A percentile compares a stretch with the other conserved stretches of the same genome.
Evolutionary conservation across 1,140 invertebrate species (phyloP).

Genomic region (Ladona fulva): DNA sequence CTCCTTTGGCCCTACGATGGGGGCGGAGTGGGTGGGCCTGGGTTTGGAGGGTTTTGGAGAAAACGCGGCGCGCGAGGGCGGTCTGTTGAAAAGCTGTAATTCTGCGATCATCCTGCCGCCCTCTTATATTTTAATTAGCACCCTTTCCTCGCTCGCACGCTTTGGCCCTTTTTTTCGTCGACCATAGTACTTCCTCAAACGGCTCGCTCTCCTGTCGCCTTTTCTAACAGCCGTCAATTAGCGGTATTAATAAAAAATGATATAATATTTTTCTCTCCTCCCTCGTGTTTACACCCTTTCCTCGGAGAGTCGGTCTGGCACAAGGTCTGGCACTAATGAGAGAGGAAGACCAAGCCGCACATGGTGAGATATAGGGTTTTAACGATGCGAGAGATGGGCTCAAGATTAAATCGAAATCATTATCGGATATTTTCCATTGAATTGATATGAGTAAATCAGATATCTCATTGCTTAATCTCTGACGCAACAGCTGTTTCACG

Average conservation of each 20-base stretch:
- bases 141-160: neutral
- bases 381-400: too few relatives aligned
- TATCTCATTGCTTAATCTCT: too few relatives aligned
- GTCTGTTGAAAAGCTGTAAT: conserved; percentile 1
- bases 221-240: neutral
- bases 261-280: neutral
- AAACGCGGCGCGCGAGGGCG: neutral
- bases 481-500: too few relatives aligned
- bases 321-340: too few relatives aligned
- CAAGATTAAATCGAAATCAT: too few relatives aligned
- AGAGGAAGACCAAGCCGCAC: too few relatives aligned
- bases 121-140: conserved; percentile 4
- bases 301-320: too few relatives aligned
- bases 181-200: neutral
- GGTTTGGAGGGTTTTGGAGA: neutral
- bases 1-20: too few relatives aligned
- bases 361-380: too few relatives aligned
- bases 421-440: too few relatives aligned
- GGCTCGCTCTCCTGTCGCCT: neutral
- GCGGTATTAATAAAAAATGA: neutral
- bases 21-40: neutral
- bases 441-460: too few relatives aligned
- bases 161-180: neutral
- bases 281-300: too few relatives aligned
- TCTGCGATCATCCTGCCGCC: neutral